phyloP scores from a whole-genome alignment of 2,797 vertebrate species.

The Micropoecilia bifurca region DNA sequence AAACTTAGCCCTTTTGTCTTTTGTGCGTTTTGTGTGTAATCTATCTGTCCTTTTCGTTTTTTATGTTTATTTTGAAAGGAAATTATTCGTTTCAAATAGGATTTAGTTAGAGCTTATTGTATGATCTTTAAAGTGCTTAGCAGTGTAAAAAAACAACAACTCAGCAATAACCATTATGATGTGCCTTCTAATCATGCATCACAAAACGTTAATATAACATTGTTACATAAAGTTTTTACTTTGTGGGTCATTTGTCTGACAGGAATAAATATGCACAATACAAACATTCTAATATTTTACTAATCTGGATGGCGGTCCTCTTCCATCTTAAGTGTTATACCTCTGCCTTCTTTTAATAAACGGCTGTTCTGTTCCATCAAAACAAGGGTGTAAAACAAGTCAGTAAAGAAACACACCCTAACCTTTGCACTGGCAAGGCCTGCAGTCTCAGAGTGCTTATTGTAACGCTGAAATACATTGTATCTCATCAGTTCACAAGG shows the following conservation, averaged over 20 bases:
- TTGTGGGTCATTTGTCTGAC: background rate
- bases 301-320: background rate
- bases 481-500: slow-evolving; percentile 39
- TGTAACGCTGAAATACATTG: background rate
- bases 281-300: background rate
- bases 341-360: background rate
- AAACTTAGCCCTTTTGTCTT: background rate
- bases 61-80: background rate
- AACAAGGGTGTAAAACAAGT: slow-evolving; percentile 56
- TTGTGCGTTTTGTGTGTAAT: no score
- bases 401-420: slow-evolving; percentile 34
- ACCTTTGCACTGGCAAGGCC: slow-evolving; percentile 61
- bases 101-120: background rate
- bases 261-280: background rate
- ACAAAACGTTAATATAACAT: background rate
- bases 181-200: background rate
- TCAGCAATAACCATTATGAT: background rate
- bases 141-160: slow-evolving; percentile 24
- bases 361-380: background rate
- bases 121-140: slow-evolving; percentile 7
- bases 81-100: background rate
- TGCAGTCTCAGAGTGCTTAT: background rate
- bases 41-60: no score
- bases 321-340: background rate
- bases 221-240: background rate